Evolutionary conservation across 1,140 invertebrate species (phyloP).

Genomic region (Daktulosphaira vitifoliae): DNA sequence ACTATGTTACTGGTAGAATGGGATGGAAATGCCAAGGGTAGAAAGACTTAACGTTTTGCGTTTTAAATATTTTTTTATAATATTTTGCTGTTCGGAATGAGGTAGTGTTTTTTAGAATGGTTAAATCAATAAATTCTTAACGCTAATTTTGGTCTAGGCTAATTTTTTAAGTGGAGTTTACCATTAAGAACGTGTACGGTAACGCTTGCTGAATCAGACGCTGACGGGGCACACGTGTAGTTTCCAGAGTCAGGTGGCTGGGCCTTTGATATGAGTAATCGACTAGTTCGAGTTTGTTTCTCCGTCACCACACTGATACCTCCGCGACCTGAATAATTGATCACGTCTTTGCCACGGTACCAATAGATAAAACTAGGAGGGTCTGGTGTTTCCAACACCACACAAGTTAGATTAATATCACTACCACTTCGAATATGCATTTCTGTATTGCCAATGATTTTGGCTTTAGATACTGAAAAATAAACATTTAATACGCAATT

Average conservation of each 20-base stretch:
- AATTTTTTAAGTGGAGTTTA: conserved; percentile 40
- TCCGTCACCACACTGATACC: conserved; percentile 80
- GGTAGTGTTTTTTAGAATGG: too few relatives aligned
- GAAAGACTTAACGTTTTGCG: too few relatives aligned
- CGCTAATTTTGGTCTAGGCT: too few relatives aligned
- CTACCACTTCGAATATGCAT: conserved; percentile 78
- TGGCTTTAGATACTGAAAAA: conserved; percentile 75
- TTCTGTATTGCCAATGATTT: conserved; percentile 74
- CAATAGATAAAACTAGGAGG: conserved; percentile 86
- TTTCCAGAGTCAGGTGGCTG: conserved; percentile 71
- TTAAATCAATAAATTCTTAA: too few relatives aligned
- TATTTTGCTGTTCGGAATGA: too few relatives aligned
- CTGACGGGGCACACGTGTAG: conserved; percentile 71
- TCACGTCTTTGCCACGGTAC: conserved; percentile 76
- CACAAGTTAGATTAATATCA: conserved; percentile 83
- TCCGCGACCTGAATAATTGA: conserved; percentile 76
- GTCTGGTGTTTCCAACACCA: conserved; percentile 73
- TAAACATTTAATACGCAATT: too few relatives aligned
- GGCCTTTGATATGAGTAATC: conserved; percentile 58
- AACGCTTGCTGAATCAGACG: conserved; percentile 51
- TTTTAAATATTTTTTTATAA: too few relatives aligned
- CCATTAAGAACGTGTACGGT: conserved; percentile 55
- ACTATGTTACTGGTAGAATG: too few relatives aligned
- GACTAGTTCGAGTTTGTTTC: conserved; percentile 71
- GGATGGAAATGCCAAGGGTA: too few relatives aligned